Conservation (phyloP, 2,113 vertebrate genomes). For the Hemichromis elongatus region DNA sequence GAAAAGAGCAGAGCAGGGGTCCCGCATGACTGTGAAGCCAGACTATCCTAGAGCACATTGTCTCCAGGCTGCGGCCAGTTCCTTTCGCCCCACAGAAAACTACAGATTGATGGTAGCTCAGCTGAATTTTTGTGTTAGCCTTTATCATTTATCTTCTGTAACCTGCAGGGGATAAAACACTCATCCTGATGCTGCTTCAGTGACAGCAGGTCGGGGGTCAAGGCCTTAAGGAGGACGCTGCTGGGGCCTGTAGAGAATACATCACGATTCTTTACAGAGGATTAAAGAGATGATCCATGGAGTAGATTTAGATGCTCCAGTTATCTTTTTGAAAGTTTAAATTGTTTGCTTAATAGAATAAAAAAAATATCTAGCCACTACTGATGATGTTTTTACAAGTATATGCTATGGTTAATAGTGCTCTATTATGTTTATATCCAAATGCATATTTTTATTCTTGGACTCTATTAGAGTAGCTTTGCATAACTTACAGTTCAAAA, state of each 20-base stretch:
- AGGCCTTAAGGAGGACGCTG: neutral
- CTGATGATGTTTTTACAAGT: neutral
- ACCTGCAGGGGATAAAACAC: neutral
- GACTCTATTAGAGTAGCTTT: neutral
- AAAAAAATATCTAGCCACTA: neutral
- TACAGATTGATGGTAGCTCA: conserved; percentile 19
- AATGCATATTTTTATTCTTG: neutral
- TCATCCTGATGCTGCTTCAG: conserved; percentile 1
- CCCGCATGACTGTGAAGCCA: neutral
- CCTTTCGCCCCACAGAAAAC: conserved; percentile 6
- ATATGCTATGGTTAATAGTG: neutral
- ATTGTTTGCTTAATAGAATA: neutral
- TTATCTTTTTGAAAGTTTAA: neutral
- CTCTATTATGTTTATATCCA: neutral
- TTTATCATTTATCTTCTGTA: conserved; percentile 24
- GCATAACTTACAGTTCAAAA: neutral
- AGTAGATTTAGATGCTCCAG: neutral
- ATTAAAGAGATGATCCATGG: neutral
- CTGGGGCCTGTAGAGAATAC: neutral
- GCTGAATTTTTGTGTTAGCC: neutral
- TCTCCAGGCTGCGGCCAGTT: neutral
- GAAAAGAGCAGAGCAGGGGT: neutral
- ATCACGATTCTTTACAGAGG: neutral
- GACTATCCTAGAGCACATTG: neutral
- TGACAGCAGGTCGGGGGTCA: conserved; percentile 19